Conservation (phyloP, 2,113 vertebrate species). For the Malaclemys terrapin region DNA sequence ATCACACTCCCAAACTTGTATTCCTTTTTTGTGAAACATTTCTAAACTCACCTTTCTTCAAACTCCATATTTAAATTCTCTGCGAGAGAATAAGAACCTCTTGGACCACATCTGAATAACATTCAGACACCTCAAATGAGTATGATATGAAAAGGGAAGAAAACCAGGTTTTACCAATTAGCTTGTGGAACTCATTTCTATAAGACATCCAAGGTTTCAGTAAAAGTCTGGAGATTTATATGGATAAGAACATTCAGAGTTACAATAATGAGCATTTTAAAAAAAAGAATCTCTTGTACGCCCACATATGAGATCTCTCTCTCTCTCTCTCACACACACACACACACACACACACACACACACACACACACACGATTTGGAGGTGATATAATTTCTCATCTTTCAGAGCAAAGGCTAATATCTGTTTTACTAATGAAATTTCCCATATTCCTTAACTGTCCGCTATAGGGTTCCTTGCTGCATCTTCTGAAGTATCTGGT, state of each 20-base stretch:
- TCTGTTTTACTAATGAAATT: too few relatives aligned
- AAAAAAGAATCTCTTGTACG: too few relatives aligned
- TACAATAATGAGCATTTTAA: neutral
- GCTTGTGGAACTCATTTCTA: neutral
- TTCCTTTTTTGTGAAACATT: neutral
- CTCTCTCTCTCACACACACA: too few relatives aligned
- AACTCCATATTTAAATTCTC: neutral
- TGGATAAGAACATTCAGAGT: neutral
- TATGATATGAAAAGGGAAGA: neutral
- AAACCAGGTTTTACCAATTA: neutral
- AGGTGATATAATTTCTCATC: too few relatives aligned
- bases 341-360: too few relatives aligned
- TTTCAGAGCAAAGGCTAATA: too few relatives aligned
- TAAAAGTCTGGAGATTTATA: neutral
- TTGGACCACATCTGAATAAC: neutral
- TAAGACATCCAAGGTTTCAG: neutral
- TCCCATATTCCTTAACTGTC: too few relatives aligned
- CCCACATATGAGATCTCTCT: too few relatives aligned
- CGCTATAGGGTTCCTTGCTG: too few relatives aligned
- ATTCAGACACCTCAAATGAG: neutral
- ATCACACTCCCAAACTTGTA: neutral
- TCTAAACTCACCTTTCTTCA: neutral
- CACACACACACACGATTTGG: too few relatives aligned
- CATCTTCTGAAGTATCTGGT: too few relatives aligned
- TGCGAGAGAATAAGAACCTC: neutral